phyloP scores from a whole-genome alignment of 2,797 vertebrate species.

The Paratrypauchen microcephalus region DNA sequence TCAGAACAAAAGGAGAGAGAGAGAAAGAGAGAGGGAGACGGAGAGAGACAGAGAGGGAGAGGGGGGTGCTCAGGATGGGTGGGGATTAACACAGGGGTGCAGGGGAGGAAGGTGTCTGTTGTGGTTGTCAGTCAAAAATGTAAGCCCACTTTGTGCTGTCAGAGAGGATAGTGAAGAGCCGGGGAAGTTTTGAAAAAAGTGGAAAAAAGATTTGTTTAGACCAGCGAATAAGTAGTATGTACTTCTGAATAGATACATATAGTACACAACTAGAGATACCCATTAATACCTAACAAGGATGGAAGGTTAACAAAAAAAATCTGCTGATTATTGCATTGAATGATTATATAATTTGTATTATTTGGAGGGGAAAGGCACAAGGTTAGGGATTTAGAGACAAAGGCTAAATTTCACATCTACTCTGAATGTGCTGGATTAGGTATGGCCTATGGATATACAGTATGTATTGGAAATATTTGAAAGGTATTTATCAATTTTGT shows the following conservation, averaged over 20 bases:
- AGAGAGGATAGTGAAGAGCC: slow-evolving; percentile 65
- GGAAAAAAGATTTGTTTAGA: slow-evolving; percentile 66
- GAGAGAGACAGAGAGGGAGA: slow-evolving; percentile 16
- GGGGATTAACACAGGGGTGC: slow-evolving; percentile 66
- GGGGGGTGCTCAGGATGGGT: slow-evolving; percentile 44
- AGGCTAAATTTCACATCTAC: background rate
- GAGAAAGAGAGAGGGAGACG: slow-evolving; percentile 27
- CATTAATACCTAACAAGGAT: slow-evolving; percentile 6
- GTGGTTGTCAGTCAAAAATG: slow-evolving; percentile 83
- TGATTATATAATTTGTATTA: background rate
- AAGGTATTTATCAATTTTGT: too few species aligned
- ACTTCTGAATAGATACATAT: slow-evolving; percentile 14
- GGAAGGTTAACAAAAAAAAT: slow-evolving; percentile 11
- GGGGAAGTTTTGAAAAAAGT: slow-evolving; percentile 73
- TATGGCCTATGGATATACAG: background rate
- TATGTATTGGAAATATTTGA: too few species aligned
- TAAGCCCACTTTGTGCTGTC: slow-evolving; percentile 80
- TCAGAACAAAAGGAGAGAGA: slow-evolving; percentile 78
- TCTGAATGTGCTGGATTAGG: background rate
- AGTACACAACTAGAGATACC: slow-evolving; percentile 18
- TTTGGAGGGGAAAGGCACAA: background rate
- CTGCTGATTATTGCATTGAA: background rate
- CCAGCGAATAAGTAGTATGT: slow-evolving; percentile 54
- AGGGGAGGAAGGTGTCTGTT: slow-evolving; percentile 69
- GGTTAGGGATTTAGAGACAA: background rate